Conservation (phyloP, 2,797 vertebrate genomes). For the Artibeus jamaicensis region DNA sequence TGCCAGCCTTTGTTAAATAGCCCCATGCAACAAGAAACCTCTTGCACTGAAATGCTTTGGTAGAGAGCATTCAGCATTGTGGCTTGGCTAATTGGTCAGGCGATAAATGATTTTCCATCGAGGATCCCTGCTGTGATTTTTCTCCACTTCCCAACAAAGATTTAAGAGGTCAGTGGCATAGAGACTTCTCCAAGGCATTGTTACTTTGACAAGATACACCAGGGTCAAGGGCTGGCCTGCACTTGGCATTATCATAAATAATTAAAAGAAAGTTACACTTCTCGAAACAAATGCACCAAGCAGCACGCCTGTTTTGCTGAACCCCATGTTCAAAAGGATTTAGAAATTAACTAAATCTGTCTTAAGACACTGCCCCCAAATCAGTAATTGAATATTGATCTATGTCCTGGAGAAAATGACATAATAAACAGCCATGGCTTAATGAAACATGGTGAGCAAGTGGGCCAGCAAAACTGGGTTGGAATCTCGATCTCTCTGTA, state of each 20-base stretch:
- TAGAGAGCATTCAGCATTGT: neutral
- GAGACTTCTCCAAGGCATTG: conserved; percentile 65
- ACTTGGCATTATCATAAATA: conserved; percentile 74
- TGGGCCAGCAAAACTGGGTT: neutral
- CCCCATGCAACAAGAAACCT: neutral
- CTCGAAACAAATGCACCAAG: conserved; percentile 74
- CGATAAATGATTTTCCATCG: neutral
- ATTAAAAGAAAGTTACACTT: conserved; percentile 76
- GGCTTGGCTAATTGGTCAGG: neutral
- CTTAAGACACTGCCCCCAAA: conserved; percentile 22
- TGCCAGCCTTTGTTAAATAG: neutral
- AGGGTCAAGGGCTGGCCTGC: conserved; percentile 70
- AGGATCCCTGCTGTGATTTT: neutral
- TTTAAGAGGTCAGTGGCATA: conserved; percentile 68
- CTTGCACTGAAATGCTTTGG: neutral
- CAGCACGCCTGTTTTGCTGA: conserved; percentile 22
- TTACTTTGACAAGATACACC: conserved; percentile 73
- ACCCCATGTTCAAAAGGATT: conserved; percentile 16
- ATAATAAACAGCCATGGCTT: neutral
- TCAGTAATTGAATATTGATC: conserved; percentile 55
- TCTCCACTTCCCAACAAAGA: conserved; percentile 62
- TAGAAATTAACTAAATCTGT: conserved; percentile 48
- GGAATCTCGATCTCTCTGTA: conserved; percentile 11
- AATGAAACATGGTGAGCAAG: neutral
- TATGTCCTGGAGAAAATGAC: neutral